Evolutionary conservation across 2,888 invertebrate species (phyloP).

Genomic region (Eristalis arbustorum): DNA sequence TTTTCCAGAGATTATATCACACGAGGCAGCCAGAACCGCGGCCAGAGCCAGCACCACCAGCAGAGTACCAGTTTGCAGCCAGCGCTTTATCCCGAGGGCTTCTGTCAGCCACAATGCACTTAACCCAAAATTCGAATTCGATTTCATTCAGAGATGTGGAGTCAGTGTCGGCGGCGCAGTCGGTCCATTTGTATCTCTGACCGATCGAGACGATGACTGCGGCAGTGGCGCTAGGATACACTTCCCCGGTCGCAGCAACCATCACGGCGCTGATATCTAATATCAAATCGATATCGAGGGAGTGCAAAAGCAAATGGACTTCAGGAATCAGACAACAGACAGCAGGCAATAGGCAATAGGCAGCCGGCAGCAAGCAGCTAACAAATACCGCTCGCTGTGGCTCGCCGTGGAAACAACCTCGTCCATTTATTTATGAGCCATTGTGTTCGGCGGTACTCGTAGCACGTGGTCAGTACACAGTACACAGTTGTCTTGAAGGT

Average conservation of each 20-base stretch:
- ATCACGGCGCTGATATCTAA: constrained; percentile 54
- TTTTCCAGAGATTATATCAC: constrained; percentile 57
- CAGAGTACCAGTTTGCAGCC: constrained; percentile 17
- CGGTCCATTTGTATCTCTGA: constrained; percentile 47
- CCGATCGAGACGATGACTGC: constrained; percentile 16
- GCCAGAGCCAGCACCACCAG: not conserved
- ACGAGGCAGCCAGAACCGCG: constrained; percentile 25
- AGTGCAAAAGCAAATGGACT: constrained; percentile 38
- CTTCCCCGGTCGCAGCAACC: constrained; percentile 25
- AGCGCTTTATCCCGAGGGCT: constrained; percentile 61
- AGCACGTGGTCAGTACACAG: constrained; percentile 61
- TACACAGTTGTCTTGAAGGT: constrained; percentile 45
- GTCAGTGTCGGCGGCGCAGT: constrained; percentile 6
- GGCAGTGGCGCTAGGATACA: constrained; percentile 62
- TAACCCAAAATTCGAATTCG: constrained; percentile 53
- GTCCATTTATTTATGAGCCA: constrained; percentile 59
- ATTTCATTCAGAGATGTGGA: constrained; percentile 62
- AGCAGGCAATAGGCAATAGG: constrained; percentile 4
- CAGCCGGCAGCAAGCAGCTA: constrained; percentile 7
- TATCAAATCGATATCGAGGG: constrained; percentile 57
- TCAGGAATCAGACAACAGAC: constrained; percentile 41
- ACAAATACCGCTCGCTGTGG: constrained; percentile 40
- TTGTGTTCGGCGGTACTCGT: constrained; percentile 28
- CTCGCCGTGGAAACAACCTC: constrained; percentile 23
- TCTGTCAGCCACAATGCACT: constrained; percentile 65